Percentiles rank a stretch among this genome's conserved stretches.
Evolutionary conservation across 2,113 vertebrate species (phyloP).

Genomic region (Pleuronectes platessa): DNA sequence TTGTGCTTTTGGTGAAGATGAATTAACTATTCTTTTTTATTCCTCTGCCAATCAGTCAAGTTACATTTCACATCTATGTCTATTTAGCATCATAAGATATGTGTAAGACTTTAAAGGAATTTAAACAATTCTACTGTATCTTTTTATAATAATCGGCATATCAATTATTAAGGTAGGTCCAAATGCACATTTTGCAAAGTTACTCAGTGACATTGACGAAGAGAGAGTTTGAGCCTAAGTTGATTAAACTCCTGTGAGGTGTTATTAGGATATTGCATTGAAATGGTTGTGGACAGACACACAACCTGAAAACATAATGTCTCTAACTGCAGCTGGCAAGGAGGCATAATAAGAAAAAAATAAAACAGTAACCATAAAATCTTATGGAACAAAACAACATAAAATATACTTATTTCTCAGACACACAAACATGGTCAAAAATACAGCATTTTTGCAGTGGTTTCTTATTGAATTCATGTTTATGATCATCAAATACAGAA

Average conservation of each 20-base stretch:
- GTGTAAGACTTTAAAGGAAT: neutral
- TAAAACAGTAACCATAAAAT: neutral
- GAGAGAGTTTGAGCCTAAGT: neutral
- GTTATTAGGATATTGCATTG: too few species aligned
- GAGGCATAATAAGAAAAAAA: neutral
- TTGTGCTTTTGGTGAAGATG: too few species aligned
- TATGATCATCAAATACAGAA: too few species aligned
- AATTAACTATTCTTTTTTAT: neutral
- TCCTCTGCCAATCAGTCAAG: neutral
- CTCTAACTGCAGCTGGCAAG: too few species aligned
- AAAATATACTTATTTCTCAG: too few species aligned
- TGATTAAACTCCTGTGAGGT: neutral
- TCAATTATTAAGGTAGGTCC: neutral
- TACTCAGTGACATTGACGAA: neutral
- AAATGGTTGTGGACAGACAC: neutral
- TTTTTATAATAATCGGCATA: too few species aligned
- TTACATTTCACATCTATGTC: too few species aligned
- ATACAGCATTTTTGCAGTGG: too few species aligned
- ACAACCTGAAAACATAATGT: neutral
- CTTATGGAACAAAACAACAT: too few species aligned
- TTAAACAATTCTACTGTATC: neutral
- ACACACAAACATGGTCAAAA: too few species aligned
- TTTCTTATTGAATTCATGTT: too few species aligned
- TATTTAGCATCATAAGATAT: too few species aligned
- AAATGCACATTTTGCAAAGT: neutral